phyloP scores from a whole-genome alignment of 2,888 invertebrate species.

The Dorcus parallelipipedus region DNA sequence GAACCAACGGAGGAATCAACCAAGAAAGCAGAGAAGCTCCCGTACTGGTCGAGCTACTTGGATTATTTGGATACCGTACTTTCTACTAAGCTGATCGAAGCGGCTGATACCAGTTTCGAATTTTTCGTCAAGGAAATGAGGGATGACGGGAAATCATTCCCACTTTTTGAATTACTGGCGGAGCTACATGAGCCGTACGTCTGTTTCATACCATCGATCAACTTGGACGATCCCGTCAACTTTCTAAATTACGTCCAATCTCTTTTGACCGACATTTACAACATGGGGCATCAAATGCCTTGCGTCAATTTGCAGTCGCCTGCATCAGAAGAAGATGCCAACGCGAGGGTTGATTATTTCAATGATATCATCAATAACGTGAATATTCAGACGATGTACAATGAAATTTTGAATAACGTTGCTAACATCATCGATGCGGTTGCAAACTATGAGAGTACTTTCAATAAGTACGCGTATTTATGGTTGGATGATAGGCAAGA shows the following conservation, averaged over 20 bases:
- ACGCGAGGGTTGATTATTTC: conserved; percentile 22
- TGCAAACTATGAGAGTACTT: conserved; percentile 49
- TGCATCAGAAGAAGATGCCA: conserved; percentile 10
- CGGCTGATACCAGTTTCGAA: conserved; percentile 32
- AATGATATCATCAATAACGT: conserved; percentile 58
- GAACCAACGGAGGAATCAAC: conserved; percentile 20
- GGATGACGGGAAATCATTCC: conserved; percentile 54
- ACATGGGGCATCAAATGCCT: conserved; percentile 68
- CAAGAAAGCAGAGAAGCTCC: conserved; percentile 48
- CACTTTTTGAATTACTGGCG: conserved; percentile 75
- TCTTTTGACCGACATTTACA: conserved; percentile 73
- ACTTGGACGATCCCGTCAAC: conserved; percentile 61
- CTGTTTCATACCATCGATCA: conserved; percentile 70
- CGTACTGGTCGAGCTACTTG: conserved; percentile 67
- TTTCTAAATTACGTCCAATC: conserved; percentile 65
- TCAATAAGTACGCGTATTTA: conserved; percentile 68
- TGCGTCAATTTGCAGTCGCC: conserved; percentile 51
- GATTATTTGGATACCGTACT: conserved; percentile 63
- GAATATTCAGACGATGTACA: conserved; percentile 57
- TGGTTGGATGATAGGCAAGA: conserved; percentile 80
- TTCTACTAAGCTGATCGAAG: conserved; percentile 54
- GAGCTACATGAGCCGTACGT: conserved; percentile 72
- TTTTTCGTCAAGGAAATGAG: conserved; percentile 62
- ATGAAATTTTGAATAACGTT: conserved; percentile 52
- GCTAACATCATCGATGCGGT: conserved; percentile 44